Percentiles rank a stretch among this genome's conserved stretches.
Conservation (phyloP, 2,113 vertebrate genomes). For the Galemys pyrenaicus region DNA sequence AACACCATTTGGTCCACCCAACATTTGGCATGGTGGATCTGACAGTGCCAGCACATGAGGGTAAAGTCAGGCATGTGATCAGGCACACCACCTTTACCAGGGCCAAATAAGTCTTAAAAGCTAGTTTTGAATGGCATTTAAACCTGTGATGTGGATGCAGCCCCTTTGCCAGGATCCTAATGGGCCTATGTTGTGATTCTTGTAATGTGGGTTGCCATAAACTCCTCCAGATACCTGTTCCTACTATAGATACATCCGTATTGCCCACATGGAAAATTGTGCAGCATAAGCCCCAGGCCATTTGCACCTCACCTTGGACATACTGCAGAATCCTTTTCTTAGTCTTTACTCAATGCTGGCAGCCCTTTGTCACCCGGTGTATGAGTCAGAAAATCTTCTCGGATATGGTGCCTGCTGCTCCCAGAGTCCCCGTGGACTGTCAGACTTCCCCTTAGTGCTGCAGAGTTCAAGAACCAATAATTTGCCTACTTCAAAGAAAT, state of each 20-base stretch:
- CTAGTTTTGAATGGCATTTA: background rate
- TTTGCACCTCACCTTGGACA: background rate
- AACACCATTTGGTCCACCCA: background rate
- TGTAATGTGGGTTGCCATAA: background rate
- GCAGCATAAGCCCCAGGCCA: background rate
- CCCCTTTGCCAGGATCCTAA: background rate
- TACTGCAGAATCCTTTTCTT: background rate
- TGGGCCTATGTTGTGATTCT: background rate
- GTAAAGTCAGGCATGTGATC: too few relatives aligned
- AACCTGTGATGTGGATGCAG: background rate
- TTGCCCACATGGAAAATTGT: background rate
- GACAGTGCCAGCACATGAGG: background rate
- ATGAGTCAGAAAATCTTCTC: background rate
- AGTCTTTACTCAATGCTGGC: background rate
- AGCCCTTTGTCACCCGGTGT: background rate
- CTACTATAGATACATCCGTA: background rate
- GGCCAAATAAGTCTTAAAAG: background rate
- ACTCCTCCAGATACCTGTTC: background rate
- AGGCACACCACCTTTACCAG: background rate
- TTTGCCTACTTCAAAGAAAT: background rate
- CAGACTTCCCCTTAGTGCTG: background rate
- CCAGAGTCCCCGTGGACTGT: background rate
- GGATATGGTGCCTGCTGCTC: background rate
- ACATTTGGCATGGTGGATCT: too few relatives aligned
- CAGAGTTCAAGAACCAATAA: background rate